Base-by-base conservation (phyloP, 2,113 vertebrate genomes). In the Nesogale talazaci region DNA sequence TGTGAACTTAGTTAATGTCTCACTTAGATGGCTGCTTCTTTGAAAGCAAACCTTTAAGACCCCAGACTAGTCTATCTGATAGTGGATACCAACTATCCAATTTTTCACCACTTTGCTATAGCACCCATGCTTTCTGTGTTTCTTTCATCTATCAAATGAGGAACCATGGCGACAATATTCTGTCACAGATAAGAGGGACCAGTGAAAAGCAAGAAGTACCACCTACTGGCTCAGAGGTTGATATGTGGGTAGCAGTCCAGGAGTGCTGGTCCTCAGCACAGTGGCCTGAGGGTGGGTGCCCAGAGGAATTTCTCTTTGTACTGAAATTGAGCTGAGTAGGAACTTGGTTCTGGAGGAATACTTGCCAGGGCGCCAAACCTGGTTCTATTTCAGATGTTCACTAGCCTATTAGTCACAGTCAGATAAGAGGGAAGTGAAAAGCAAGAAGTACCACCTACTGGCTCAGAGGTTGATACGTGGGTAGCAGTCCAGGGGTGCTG, bases 401-500 rank as follows among this genome's bases (percentile, higher is more conserved):
- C n/a, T n/a, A n/a, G n/a, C n/a, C n/a, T n/a, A n/a, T n/a, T n/a
- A n/a, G n/a, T n/a, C n/a, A n/a, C n/a, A n/a, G n/a, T n/a, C 46
- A 23, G 10, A 85, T 20, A 20, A 36, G 29, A 65, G 5, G 22
- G 56, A 34, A 12, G 12, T 34, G 40, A 52, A 20, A 22, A n/a
- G 0, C 72, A 25, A 89, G 3, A 3, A 72, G 23, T 6, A 38
- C 25, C 3, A 65, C 34, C 1, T 25, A 23, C 22, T 59, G 31
- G 34, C 23, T 11, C 19, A 69, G 52, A 76, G 80, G 10, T 36
- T 46, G 27, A 36, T 27, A 42, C 27, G 27, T 56, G 17, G 46
- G 12, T 5, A 29, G 40, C 0, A 0, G 6, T 36, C 4, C 7
- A 6, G 3, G 38, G 16, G 23, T 56, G 9, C 6, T 22, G 31